These are phyloP conservation scores for Coelopa frigida DNA, from an alignment of 1,140 invertebrate genomes.

Conservation along the genomic window DNA sequence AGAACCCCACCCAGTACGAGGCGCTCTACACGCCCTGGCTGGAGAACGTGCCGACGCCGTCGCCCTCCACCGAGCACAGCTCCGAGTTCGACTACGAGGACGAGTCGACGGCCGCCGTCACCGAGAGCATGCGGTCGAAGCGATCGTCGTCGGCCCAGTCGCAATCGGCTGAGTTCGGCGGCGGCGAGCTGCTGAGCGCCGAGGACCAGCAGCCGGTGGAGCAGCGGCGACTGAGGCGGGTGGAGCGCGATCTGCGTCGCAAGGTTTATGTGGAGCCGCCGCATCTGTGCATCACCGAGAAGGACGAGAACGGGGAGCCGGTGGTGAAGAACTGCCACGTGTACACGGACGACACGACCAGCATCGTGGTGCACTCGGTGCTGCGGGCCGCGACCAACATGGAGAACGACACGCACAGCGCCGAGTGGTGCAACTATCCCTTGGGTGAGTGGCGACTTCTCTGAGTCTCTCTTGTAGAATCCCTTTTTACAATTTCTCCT, in stretches of 20 bases:
- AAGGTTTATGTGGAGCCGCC: constrained; percentile 47
- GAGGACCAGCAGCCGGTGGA: constrained; percentile 15
- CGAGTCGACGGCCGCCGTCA: constrained; percentile 27
- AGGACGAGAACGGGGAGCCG: constrained; percentile 11
- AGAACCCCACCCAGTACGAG: constrained; percentile 41
- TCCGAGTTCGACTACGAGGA: constrained; percentile 42
- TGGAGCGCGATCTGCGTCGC: constrained; percentile 2
- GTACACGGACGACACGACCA: constrained; percentile 48
- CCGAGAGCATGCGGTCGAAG: constrained; percentile 21
- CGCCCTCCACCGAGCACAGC: constrained; percentile 32
- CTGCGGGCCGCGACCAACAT: constrained; percentile 44
- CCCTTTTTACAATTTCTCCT: background rate
- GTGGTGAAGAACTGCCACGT: constrained; percentile 48
- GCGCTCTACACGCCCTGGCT: constrained; percentile 34
- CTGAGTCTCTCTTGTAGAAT: too few relatives aligned
- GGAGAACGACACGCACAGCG: constrained; percentile 30
- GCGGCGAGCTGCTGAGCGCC: constrained; percentile 24
- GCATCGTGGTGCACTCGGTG: constrained; percentile 44
- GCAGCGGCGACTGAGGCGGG: constrained; percentile 15
- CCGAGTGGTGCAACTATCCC: constrained; percentile 53
- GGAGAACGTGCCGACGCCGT: constrained; percentile 22
- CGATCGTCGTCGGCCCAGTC: constrained; percentile 11
- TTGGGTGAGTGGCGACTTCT: constrained; percentile 46
- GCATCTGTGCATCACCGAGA: constrained; percentile 52
- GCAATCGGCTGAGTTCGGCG: constrained; percentile 21